phyloP scores from a whole-genome alignment of 2,797 vertebrate species.

The Notolepis coatsorum region DNA sequence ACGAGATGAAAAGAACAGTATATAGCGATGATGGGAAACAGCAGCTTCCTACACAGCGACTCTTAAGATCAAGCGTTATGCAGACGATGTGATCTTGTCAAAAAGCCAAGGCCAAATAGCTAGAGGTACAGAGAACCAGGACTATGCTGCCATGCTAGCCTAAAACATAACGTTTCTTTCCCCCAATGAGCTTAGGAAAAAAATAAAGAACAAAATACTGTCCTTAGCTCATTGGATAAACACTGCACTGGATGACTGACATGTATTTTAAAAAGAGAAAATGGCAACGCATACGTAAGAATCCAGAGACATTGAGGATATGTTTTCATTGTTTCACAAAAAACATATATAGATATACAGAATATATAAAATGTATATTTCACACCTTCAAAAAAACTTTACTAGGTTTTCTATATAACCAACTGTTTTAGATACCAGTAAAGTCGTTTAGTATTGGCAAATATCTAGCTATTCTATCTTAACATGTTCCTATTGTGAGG shows the following conservation, averaged over 20 bases:
- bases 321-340: constrained; percentile 59
- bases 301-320: constrained; percentile 37
- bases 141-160: constrained; percentile 45
- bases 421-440: constrained; percentile 57
- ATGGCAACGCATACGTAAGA: constrained; percentile 40
- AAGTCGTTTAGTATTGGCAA: constrained; percentile 59
- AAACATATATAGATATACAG: constrained; percentile 71
- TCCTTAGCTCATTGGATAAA: constrained; percentile 4
- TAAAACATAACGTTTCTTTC: not conserved
- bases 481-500: constrained; percentile 39
- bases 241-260: constrained; percentile 30
- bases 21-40: constrained; percentile 50
- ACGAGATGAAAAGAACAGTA: constrained; percentile 51
- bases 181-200: not conserved
- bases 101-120: constrained; percentile 42
- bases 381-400: constrained; percentile 54
- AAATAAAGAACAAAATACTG: constrained; percentile 25
- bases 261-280: constrained; percentile 25
- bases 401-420: constrained; percentile 44
- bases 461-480: constrained; percentile 46
- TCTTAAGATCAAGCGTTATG: constrained; percentile 33
- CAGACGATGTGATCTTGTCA: constrained; percentile 16
- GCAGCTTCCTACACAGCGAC: constrained; percentile 46
- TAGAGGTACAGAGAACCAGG: constrained; percentile 26
- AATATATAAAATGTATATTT: constrained; percentile 73